These are phyloP conservation scores for Enteromius fasciolatus DNA, from an alignment of 2,797 vertebrate species.

Conservation along the genomic window DNA sequence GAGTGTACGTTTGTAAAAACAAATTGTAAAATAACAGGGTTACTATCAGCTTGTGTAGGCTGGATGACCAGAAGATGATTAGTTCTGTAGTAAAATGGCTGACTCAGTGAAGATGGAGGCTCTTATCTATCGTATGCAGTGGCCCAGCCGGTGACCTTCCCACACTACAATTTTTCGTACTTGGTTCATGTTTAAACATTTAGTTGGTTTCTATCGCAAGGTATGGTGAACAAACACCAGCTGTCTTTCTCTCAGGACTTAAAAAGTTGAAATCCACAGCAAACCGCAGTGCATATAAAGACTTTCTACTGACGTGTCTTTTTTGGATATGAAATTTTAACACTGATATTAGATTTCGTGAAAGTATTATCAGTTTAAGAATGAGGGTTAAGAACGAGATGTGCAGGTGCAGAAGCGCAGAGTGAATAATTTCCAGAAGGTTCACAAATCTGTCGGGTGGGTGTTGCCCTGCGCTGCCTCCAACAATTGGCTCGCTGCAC, in stretches of 20 bases:
- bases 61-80: slow-evolving; percentile 26
- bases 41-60: not conserved
- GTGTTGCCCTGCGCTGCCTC: slow-evolving; percentile 41
- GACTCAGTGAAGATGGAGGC: slow-evolving; percentile 43
- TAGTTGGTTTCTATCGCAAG: slow-evolving; percentile 27
- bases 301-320: not conserved
- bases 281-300: not conserved
- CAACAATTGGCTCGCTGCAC: slow-evolving; percentile 43
- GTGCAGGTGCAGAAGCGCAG: slow-evolving; percentile 30
- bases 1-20: not conserved
- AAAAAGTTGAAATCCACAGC: not conserved
- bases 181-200: slow-evolving; percentile 45
- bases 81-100: slow-evolving; percentile 48
- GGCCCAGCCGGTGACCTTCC: slow-evolving; percentile 58
- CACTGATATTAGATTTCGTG: slow-evolving; percentile 7
- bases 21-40: not conserved
- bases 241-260: slow-evolving; percentile 32
- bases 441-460: slow-evolving; percentile 49
- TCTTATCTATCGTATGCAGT: slow-evolving; percentile 54
- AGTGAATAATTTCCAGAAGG: slow-evolving; percentile 46
- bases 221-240: slow-evolving; percentile 36
- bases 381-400: slow-evolving; percentile 1
- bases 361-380: slow-evolving; percentile 11
- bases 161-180: slow-evolving; percentile 23
- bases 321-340: not conserved